A percentile compares a stretch with the other conserved stretches of the same genome.
These are phyloP conservation scores for Scaptomyza flava DNA, from an alignment of 2,888 invertebrate genomes.

Conservation along the genomic window DNA sequence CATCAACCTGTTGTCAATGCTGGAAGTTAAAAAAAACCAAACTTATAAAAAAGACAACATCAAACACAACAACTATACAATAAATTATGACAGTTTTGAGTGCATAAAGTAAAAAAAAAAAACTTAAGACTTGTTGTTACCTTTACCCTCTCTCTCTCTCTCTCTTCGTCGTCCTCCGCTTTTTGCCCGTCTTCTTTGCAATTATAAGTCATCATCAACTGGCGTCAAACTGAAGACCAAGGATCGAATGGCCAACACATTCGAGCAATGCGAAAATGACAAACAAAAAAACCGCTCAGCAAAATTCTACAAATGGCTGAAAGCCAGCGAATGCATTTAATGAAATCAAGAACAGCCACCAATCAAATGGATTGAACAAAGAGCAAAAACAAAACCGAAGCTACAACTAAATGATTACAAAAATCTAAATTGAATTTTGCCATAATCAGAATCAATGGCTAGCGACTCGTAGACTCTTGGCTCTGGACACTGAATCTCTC, in stretches of 20 bases:
- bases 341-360: constrained; percentile 62
- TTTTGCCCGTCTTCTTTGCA: constrained; percentile 24
- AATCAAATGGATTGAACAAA: constrained; percentile 36
- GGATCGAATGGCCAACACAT: constrained; percentile 52
- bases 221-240: constrained; percentile 48
- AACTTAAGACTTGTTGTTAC: constrained; percentile 26
- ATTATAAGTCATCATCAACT: constrained; percentile 62
- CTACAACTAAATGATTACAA: constrained; percentile 76
- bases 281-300: constrained; percentile 33
- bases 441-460: constrained; percentile 76
- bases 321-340: constrained; percentile 68
- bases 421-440: constrained; percentile 80
- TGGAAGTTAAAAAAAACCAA: constrained; percentile 43
- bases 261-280: constrained; percentile 59
- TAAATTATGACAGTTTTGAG: constrained; percentile 77
- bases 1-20: constrained; percentile 69
- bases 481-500: constrained; percentile 3
- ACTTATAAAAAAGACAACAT: constrained; percentile 24
- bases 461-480: constrained; percentile 2
- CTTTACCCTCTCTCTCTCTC: neutral
- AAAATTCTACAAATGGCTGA: constrained; percentile 63
- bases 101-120: constrained; percentile 45
- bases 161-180: neutral
- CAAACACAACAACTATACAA: constrained; percentile 36
- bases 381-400: constrained; percentile 29